Conservation (phyloP, 2,888 invertebrate species). For the Lasioglossum calceatum region DNA sequence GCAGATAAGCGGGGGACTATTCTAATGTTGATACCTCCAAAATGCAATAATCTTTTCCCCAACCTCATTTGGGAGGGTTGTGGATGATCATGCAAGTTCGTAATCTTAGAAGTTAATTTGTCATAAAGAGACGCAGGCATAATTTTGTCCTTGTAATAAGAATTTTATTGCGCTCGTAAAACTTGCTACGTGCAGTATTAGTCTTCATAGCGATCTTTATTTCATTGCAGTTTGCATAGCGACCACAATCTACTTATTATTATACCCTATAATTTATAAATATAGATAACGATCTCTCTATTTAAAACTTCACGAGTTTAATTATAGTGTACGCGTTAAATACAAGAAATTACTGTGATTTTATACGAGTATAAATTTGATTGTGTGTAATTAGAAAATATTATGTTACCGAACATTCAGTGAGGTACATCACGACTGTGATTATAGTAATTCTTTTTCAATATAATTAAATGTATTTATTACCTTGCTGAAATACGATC, state of each 20-base stretch:
- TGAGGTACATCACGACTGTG: too few species aligned
- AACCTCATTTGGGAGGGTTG: background rate
- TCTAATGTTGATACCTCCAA: background rate
- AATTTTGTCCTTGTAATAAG: background rate
- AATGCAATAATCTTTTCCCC: background rate
- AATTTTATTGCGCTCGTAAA: background rate
- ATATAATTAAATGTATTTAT: too few species aligned
- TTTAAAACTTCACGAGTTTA: background rate
- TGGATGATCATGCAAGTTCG: background rate
- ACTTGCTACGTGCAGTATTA: background rate
- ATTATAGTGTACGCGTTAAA: background rate
- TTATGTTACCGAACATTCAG: too few species aligned
- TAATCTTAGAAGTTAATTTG: background rate
- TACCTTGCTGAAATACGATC: too few species aligned
- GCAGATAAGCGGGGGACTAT: background rate
- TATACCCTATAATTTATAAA: background rate
- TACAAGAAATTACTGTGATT: background rate
- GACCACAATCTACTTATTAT: background rate
- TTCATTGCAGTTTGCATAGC: background rate
- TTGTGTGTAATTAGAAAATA: background rate
- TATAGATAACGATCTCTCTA: background rate
- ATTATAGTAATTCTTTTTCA: too few species aligned
- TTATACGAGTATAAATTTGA: background rate
- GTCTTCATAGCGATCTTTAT: background rate
- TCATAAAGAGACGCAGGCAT: constrained; percentile 3